Evolutionary conservation across 2,888 invertebrate species (phyloP).

Genomic region (Eubasilissa splendida): DNA sequence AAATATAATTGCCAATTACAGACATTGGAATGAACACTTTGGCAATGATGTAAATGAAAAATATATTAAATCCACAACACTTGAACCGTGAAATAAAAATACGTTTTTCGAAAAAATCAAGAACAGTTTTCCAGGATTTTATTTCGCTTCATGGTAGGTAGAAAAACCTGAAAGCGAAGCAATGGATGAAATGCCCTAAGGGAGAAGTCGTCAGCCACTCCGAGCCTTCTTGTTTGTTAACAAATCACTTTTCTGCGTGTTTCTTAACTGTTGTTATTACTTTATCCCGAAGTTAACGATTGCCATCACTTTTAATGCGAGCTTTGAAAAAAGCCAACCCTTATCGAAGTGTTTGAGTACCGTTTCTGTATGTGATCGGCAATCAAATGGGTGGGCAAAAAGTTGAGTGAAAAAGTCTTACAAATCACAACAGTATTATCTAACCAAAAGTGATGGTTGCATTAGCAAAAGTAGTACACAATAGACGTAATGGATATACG

Average conservation of each 20-base stretch:
- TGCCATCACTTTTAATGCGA: constrained; percentile 42
- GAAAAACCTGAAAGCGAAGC: constrained; percentile 15
- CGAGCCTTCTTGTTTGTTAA: constrained; percentile 42
- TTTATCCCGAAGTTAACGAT: constrained; percentile 28
- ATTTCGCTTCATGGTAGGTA: not conserved
- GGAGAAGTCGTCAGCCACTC: constrained; percentile 29
- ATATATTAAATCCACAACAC: no score
- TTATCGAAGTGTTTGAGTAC: constrained; percentile 22
- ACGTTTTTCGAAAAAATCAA: no score
- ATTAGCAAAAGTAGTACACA: no score
- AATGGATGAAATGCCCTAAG: constrained; percentile 22
- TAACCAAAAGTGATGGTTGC: no score
- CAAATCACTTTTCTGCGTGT: constrained; percentile 45
- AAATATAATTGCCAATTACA: no score
- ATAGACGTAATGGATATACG: no score
- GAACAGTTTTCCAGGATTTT: no score
- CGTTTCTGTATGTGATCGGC: constrained; percentile 29
- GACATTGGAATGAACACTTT: no score
- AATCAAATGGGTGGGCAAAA: constrained; percentile 28
- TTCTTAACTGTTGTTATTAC: constrained; percentile 31
- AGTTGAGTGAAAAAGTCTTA: not conserved
- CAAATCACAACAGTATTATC: no score
- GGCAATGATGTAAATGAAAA: no score
- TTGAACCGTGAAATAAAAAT: no score
- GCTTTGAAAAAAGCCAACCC: constrained; percentile 22